These are phyloP conservation scores for Timema podura DNA, from an alignment of 2,888 invertebrate genomes.

Conservation along the genomic window DNA sequence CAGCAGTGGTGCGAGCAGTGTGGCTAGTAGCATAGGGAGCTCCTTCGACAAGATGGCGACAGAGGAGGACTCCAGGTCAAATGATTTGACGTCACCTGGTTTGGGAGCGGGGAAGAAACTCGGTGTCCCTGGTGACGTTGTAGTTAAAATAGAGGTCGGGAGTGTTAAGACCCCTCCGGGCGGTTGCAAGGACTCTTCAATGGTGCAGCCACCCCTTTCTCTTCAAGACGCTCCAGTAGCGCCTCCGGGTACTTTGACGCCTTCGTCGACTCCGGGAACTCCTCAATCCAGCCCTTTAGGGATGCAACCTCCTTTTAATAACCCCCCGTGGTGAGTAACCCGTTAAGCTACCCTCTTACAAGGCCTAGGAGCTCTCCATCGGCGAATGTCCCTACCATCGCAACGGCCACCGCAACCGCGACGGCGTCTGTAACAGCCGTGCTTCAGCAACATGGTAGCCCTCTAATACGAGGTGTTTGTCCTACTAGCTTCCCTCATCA, in stretches of 20 bases:
- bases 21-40: conserved; percentile 56
- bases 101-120: conserved; percentile 19
- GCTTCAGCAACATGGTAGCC: conserved; percentile 16
- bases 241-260: conserved; percentile 42
- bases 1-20: conserved; percentile 63
- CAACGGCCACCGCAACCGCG: conserved; percentile 57
- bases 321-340: conserved; percentile 47
- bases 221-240: conserved; percentile 14
- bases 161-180: conserved; percentile 24
- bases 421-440: conserved; percentile 40
- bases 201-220: conserved; percentile 10
- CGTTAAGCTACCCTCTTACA: conserved; percentile 36
- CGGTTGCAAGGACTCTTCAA: background rate
- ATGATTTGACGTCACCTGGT: conserved; percentile 46
- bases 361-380: conserved; percentile 64
- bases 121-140: conserved; percentile 21
- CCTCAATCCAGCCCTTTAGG: conserved; percentile 43
- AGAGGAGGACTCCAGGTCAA: conserved; percentile 71
- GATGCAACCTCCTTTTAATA: conserved; percentile 52
- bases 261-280: conserved; percentile 30
- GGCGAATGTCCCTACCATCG: conserved; percentile 14
- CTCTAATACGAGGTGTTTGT: background rate
- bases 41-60: conserved; percentile 69
- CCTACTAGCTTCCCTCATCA: conserved; percentile 14
- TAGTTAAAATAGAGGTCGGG: conserved; percentile 28